These are phyloP conservation scores for Polyodon spathula DNA, from an alignment of 2,113 vertebrate species.

Conservation along the genomic window DNA sequence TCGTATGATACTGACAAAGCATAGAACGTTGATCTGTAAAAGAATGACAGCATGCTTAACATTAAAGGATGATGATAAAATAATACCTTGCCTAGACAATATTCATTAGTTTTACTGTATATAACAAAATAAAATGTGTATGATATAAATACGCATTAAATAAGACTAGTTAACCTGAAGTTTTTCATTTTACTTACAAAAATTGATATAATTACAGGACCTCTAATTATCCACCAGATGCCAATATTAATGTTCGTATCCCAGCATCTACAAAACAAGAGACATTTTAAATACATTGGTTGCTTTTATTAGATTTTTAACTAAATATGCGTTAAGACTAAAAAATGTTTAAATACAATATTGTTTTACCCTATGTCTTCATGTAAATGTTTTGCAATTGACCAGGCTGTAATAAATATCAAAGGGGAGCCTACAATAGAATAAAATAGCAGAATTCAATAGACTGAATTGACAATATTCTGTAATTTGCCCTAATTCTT, in stretches of 20 bases:
- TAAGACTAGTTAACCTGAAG: neutral
- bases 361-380: constrained; percentile 74
- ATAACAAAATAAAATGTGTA: neutral
- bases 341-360: neutral
- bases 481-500: neutral
- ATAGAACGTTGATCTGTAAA: constrained; percentile 50
- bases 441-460: constrained; percentile 4
- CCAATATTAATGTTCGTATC: constrained; percentile 65
- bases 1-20: constrained; percentile 54
- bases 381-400: constrained; percentile 63
- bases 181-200: constrained; percentile 57
- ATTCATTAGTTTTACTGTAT: neutral
- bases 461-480: neutral
- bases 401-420: constrained; percentile 67
- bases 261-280: constrained; percentile 71
- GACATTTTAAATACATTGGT: constrained; percentile 15
- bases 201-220: constrained; percentile 76
- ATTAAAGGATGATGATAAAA: too few relatives aligned
- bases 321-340: neutral
- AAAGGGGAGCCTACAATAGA: constrained; percentile 61
- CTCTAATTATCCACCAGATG: constrained; percentile 88
- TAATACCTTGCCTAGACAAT: too few relatives aligned
- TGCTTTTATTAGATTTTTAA: neutral
- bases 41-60: constrained; percentile 3
- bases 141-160: neutral